Conservation (phyloP, 2,888 invertebrate genomes). For the Philonicus albiceps region DNA sequence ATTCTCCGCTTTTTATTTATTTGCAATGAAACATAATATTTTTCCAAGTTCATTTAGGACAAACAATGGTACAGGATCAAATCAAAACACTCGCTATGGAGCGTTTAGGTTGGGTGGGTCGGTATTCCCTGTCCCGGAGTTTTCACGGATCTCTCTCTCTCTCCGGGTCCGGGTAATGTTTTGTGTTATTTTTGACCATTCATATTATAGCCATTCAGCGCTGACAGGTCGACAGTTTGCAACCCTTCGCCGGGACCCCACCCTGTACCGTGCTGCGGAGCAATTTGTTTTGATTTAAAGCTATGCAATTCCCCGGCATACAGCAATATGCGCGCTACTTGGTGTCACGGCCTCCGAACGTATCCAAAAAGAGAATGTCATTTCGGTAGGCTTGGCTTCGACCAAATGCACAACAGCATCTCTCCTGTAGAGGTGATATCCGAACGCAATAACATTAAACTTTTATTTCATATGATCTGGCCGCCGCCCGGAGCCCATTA, state of each 20-base stretch:
- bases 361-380: not conserved
- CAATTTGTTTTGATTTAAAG: slow-evolving; percentile 40
- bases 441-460: slow-evolving; percentile 27
- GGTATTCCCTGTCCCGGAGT: not conserved
- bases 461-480: slow-evolving; percentile 31
- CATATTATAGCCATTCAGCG: slow-evolving; percentile 26
- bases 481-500: not conserved
- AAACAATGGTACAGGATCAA: slow-evolving; percentile 38
- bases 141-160: no score
- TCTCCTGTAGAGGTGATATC: slow-evolving; percentile 7
- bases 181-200: slow-evolving; percentile 36
- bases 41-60: slow-evolving; percentile 40
- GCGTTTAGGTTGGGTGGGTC: not conserved
- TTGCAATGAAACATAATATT: slow-evolving; percentile 40
- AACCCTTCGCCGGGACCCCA: slow-evolving; percentile 19
- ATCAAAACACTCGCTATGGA: not conserved
- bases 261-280: slow-evolving; percentile 17
- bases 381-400: not conserved
- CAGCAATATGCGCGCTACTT: not conserved
- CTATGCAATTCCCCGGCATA: not conserved
- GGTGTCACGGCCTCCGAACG: not conserved
- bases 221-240: slow-evolving; percentile 5
- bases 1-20: slow-evolving; percentile 41
- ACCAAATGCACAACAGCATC: not conserved
- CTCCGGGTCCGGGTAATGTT: not conserved